Evolutionary conservation across 1,140 invertebrate species (phyloP).

Genomic region (Calliopsis andreniformis): DNA sequence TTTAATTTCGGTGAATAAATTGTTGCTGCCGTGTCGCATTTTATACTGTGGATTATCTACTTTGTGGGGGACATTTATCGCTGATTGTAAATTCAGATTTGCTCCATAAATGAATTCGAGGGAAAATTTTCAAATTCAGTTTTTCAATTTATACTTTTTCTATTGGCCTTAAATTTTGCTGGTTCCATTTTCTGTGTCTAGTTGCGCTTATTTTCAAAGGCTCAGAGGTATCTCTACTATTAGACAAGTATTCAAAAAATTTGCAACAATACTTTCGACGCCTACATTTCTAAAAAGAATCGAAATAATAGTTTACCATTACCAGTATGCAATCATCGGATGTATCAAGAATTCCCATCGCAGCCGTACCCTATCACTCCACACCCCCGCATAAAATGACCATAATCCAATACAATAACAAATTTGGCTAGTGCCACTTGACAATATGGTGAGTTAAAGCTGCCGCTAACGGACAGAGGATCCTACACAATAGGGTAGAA

Average conservation of each 20-base stretch:
- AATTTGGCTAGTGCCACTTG: constrained; percentile 71
- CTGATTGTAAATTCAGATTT: constrained; percentile 7
- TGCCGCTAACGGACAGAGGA: constrained; percentile 50
- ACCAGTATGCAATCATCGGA: not conserved
- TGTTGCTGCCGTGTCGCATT: too few species aligned
- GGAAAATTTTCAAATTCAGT: too few species aligned
- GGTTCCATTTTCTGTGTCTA: too few species aligned
- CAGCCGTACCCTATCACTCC: not conserved
- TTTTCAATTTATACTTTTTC: too few species aligned
- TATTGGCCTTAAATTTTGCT: too few species aligned
- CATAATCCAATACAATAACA: constrained; percentile 71
- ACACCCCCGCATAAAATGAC: constrained; percentile 4
- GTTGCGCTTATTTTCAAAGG: too few species aligned
- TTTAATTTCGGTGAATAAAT: not conserved
- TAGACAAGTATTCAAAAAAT: too few species aligned
- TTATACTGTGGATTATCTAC: constrained; percentile 13
- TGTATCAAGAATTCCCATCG: not conserved
- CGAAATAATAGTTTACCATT: not conserved
- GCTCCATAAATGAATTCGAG: too few species aligned
- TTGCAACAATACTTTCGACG: too few species aligned
- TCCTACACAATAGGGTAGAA: constrained; percentile 56
- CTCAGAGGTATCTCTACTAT: too few species aligned
- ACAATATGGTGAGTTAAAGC: constrained; percentile 73
- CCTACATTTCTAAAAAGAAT: not conserved
- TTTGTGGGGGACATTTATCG: too few species aligned